Base-by-base conservation (phyloP, 2,113 vertebrate species). In the Synodontis membranacea region DNA sequence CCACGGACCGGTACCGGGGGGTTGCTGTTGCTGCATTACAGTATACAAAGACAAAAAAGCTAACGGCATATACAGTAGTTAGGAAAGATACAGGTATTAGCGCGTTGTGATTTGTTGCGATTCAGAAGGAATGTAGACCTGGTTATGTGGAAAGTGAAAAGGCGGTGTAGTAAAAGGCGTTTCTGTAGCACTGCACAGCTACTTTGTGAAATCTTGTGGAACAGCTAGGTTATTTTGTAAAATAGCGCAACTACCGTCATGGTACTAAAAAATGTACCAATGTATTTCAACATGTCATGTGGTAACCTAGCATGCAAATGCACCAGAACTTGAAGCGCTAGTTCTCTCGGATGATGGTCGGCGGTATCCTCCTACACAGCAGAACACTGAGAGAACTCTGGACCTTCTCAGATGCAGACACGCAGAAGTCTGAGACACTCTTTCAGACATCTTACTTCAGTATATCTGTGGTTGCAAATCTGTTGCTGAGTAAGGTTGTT, bases 401-500 rank as follows among this genome's bases (percentile, higher is more conserved):
- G 42, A 52, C 46, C 66, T 88, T 31, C 31, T 48, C 34, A 80
- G 82, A 44, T 44, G 34, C 56, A 54, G 42, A 17, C 42, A 62
- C 62, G 28, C 48, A 56, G 37, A 75, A 12, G 19, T 62, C 62
- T 72, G 1, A 66, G 21, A 79, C 23, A 23, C 1, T 85, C 42
- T 62, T 6, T 11, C 11, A 75, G 2, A 25, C 25, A 44, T 52
- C 21, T 74, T 74, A 54, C 37, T 12, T 52, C 11, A 7, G 0
- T 9, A 34, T 50, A 50, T 60, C 39, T 44, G 31, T 50, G 23
- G 28, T 64, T 34, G 48, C 28, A 80, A 79, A 68, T 17, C 39
- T 4, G 75, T 42, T 70, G 86, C 80, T 48, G 50, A 74, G 66
- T 83, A 79, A 74, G 72, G 84, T 80, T 9, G 79, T 82, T 80